Base-by-base conservation (phyloP, 2,888 invertebrate genomes). In the Zygogramma bicolorata region DNA sequence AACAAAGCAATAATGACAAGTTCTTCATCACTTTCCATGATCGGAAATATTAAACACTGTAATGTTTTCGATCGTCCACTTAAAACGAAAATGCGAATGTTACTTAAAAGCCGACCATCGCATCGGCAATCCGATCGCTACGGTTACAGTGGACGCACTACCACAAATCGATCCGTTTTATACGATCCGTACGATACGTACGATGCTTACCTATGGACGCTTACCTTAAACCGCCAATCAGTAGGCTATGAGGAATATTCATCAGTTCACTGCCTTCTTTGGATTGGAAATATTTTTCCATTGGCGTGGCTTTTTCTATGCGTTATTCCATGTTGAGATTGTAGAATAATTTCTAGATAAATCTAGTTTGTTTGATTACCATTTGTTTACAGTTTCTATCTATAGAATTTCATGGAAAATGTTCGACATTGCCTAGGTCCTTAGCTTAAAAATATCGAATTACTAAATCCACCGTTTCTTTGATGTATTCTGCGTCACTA, bases 401-500 rank as follows among this genome's bases (percentile, higher is more conserved):
- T 69, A 74, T 68, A 29, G 59, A 22, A 75, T 75, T 75, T 4
- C 74, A 75, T n/a, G 76, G 40, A 69, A 76, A 75, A 3, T 65
- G 40, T 53, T 72, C 27, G n/a, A 71, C 20, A 67, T 69, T 31
- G 18, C 74, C 76, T 46, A 73, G 20, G 57, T 77, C 60, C 25
- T 75, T 77, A 31, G 74, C 76, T 46, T 71, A 2, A 63, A 75
- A 77, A 10, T 75, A n/a, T 61, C 68, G 4, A 31, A 72, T 40
- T 34, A 77, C 60, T 42, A 68, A 42, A 13, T 65, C 18, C 5
- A 68, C 53, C 18, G 29, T 25, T n/a, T 68, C 34, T 66, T 65
- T 34, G 10, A 53, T 53, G 10, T 73, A n/a, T 34, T 63, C 61
- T 25, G 70, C 49, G 10, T 61, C n/a, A 62, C 67, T 70, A 29